Base-by-base conservation (phyloP, 2,113 vertebrate genomes). In the Thamnophis sirtalis region DNA sequence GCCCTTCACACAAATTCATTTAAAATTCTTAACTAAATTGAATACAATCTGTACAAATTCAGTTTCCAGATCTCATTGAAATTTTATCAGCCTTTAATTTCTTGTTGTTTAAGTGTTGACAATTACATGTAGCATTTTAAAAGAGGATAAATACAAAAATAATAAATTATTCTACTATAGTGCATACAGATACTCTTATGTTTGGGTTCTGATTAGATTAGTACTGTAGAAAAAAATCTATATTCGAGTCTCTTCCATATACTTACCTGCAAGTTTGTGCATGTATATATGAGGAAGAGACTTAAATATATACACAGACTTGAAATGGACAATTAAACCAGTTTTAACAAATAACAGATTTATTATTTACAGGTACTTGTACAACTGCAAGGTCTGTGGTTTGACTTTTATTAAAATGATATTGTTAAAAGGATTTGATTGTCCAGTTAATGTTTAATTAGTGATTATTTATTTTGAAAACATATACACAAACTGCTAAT, bases 401-500 rank as follows among this genome's bases (percentile, higher is more conserved):
- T 89, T 26, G n/a, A 22, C 2, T 19, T 80, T 73, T n/a, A 9
- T 33, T 84, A 55, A 84, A 92, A 91, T 86, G 17, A 22, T 24
- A 43, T 50, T 87, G 50, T 86, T 49, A 10, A 58, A 56, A 54
- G 48, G 73, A 33, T 92, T 94, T n/a, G 51, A 9, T 94, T 92
- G 90, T 88, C 91, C 88, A 38, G 0, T 93, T 93, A 89, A n/a
- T 84, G 89, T 94, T 91, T n/a, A 58, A 90, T 33, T 89, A 22
- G 90, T 95, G 91, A 33, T 22, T 11, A 26, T 0, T 92, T 2
- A 63, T 92, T 94, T 84, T 87, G 85, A 94, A 87, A 63, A 94
- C 88, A 6, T 95, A 91, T 92, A 15, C n/a, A 11, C 56, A 94
- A 95, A 89, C 87, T 56, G 43, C 48, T 92, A 53, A 24, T 22